Conservation (phyloP, 2,888 invertebrate species). For the Octonoba sinensis region DNA sequence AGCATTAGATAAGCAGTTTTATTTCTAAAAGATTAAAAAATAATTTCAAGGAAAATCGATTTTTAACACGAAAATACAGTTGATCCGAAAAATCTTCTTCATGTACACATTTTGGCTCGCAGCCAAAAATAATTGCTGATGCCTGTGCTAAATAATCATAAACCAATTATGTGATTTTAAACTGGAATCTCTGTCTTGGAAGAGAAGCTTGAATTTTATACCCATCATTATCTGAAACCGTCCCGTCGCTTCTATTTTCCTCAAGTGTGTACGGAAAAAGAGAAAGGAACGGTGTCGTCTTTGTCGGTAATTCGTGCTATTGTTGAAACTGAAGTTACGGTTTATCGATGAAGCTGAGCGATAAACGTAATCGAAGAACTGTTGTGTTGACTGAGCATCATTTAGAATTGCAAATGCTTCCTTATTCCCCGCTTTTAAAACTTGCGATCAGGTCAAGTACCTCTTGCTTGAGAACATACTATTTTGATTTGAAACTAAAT, state of each 20-base stretch:
- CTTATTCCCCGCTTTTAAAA: slow-evolving; percentile 24
- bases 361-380: slow-evolving; percentile 22
- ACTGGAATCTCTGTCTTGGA: background rate
- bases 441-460: slow-evolving; percentile 32
- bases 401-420: slow-evolving; percentile 40
- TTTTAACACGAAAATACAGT: too few relatives aligned
- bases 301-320: background rate
- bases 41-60: too few relatives aligned
- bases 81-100: too few relatives aligned
- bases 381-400: slow-evolving; percentile 13
- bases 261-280: too few relatives aligned
- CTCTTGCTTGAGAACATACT: slow-evolving; percentile 8
- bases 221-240: background rate
- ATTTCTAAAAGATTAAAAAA: too few relatives aligned
- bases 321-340: slow-evolving; percentile 31
- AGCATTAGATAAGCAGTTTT: too few relatives aligned
- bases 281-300: too few relatives aligned
- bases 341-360: slow-evolving; percentile 44
- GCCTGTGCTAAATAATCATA: background rate
- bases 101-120: too few relatives aligned
- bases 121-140: too few relatives aligned
- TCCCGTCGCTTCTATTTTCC: background rate
- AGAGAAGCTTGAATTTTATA: background rate
- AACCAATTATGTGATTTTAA: background rate
- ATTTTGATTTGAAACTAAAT: slow-evolving; percentile 1